Evolutionary conservation across 2,888 invertebrate species (phyloP).

Genomic region (Chironomus riparius): DNA sequence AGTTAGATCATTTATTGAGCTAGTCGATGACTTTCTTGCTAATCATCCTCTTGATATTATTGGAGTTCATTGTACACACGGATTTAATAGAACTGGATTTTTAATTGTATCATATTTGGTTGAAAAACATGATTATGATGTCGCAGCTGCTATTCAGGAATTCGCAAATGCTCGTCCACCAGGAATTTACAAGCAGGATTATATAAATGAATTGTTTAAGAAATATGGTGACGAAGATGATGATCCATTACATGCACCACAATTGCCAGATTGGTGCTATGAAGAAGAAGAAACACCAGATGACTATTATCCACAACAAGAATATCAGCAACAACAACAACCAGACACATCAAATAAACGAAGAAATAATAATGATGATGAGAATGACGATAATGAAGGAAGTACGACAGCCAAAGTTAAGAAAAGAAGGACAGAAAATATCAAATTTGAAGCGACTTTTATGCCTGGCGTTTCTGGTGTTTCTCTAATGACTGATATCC

Average conservation of each 20-base stretch:
- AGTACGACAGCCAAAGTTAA: constrained; percentile 29
- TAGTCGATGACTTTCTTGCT: constrained; percentile 68
- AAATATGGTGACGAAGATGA: constrained; percentile 69
- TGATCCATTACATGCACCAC: constrained; percentile 59
- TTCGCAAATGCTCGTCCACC: constrained; percentile 70
- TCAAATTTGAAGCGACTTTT: constrained; percentile 60
- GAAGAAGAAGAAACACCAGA: constrained; percentile 44
- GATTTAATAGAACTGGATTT: constrained; percentile 97
- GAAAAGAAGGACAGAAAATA: constrained; percentile 46
- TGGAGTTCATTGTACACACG: constrained; percentile 91
- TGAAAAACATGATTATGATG: constrained; percentile 68
- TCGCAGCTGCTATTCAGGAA: constrained; percentile 71
- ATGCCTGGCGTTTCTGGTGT: constrained; percentile 84
- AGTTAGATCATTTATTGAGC: constrained; percentile 68
- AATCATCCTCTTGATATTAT: constrained; percentile 64
- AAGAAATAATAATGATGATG: neutral
- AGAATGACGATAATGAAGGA: neutral
- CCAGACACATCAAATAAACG: constrained; percentile 4
- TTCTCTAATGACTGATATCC: constrained; percentile 55
- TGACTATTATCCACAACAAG: constrained; percentile 31
- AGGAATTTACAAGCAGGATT: constrained; percentile 97
- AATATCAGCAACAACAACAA: neutral
- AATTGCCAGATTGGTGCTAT: constrained; percentile 79
- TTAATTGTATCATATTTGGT: constrained; percentile 86
- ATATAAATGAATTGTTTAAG: constrained; percentile 75